These are phyloP conservation scores for Clostera curtula DNA, from an alignment of 2,888 invertebrate species.

Conservation along the genomic window DNA sequence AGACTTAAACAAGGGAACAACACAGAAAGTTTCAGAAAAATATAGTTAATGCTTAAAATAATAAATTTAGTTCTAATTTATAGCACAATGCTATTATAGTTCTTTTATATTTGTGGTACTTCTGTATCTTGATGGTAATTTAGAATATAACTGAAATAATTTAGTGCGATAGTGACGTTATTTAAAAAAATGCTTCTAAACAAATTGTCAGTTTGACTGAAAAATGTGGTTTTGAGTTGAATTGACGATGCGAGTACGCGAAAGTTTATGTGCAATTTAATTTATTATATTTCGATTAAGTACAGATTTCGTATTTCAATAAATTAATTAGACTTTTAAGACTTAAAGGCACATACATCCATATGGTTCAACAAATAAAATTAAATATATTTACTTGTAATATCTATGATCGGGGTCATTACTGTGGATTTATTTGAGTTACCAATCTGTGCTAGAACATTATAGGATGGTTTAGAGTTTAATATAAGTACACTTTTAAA, in stretches of 20 bases:
- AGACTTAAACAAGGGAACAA: conserved; percentile 35
- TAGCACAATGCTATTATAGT: not conserved
- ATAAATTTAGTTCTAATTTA: not conserved
- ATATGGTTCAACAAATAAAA: no score
- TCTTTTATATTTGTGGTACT: not conserved
- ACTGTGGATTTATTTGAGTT: conserved; percentile 6
- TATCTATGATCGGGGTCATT: conserved; percentile 12
- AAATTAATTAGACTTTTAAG: no score
- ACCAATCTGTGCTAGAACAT: no score
- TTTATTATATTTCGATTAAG: not conserved
- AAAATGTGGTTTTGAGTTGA: conserved; percentile 48
- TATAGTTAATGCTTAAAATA: conserved; percentile 1
- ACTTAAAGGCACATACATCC: no score
- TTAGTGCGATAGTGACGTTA: no score
- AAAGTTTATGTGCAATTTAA: not conserved
- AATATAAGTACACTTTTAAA: no score
- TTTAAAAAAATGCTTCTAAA: conserved; percentile 24
- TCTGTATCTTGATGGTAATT: conserved; percentile 7
- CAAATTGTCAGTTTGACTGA: conserved; percentile 62
- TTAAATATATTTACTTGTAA: no score
- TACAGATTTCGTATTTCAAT: no score
- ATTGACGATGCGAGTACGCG: conserved; percentile 48
- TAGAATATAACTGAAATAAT: no score
- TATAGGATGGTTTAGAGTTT: no score
- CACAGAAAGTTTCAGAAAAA: conserved; percentile 10